Base-by-base conservation (phyloP, 2,888 invertebrate genomes). In the Heliconius charithonia region DNA sequence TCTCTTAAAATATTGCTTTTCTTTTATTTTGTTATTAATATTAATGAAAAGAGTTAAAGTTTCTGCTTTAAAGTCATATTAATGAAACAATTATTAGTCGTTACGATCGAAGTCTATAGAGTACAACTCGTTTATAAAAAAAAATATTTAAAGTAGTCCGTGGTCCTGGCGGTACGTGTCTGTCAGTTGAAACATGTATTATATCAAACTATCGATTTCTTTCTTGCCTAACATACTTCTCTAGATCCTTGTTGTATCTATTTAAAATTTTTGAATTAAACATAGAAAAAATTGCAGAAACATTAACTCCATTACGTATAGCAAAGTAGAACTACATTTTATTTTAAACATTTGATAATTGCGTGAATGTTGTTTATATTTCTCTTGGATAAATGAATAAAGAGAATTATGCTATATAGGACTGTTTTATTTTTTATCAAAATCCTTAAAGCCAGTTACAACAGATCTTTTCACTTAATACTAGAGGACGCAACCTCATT, bases 311-410 rank as follows among this genome's bases (percentile, higher is more conserved):
- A 22, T 62, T 51, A 37, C 59, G 10, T n/a, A 74, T 59, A 76
- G 37, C 19, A 66, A 25, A 32, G 22, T 79, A 79, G 66, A 41
- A 32, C 62, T n/a, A 63, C 65, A 69, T 70, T 77, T 83, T 78
- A 32, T 79, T 79, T 82, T 82, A 67, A 63, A 80, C 77, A 83
- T 83, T 84, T 81, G 67, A 81, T 83, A 85, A 82, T 79, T 83
- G 86, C 73, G 29, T 78, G 25, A 85, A 83, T 84, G 84, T 85
- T 87, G 85, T 89, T 89, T 89, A 86, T 87, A 89, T 87, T 88
- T 88, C 83, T 87, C 89, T 89, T 87, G 83, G 85, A 87, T 88
- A 89, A 88, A 85, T 87, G 84, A 92, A 89, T 92, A 91, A 91
- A 92, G 75, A 81, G 70, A 76, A 78, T 78, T 77, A 82, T 77